Conservation (phyloP, 1,140 invertebrate genomes). For the Lepidurus packardi region DNA sequence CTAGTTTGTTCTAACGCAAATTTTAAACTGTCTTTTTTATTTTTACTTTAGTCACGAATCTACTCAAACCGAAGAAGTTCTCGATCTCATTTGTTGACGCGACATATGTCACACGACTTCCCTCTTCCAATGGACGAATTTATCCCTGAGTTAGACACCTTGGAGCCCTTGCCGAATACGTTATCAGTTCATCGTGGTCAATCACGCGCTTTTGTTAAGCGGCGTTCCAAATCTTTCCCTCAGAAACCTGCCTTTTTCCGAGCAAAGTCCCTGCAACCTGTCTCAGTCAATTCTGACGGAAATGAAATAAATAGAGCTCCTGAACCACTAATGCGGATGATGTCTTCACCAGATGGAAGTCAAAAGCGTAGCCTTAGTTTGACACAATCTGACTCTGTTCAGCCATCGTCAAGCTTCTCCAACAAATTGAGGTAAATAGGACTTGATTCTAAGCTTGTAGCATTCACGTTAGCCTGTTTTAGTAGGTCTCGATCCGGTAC, state of each 20-base stretch:
- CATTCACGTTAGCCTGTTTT: neutral
- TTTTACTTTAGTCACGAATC: neutral
- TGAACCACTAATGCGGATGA: neutral
- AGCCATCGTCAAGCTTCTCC: neutral
- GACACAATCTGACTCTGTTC: conserved; percentile 13
- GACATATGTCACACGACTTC: conserved; percentile 57
- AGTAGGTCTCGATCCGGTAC: neutral
- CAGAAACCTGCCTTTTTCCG: conserved; percentile 39
- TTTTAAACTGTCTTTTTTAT: neutral
- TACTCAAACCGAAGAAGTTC: conserved; percentile 21
- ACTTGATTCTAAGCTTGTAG: neutral
- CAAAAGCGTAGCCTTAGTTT: neutral
- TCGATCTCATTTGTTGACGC: conserved; percentile 39
- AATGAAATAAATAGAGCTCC: neutral
- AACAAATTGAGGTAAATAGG: neutral
- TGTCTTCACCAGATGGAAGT: neutral
- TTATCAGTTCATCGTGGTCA: conserved; percentile 26
- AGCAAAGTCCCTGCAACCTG: conserved; percentile 41
- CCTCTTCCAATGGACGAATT: conserved; percentile 57
- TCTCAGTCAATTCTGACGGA: neutral
- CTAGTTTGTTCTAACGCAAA: neutral
- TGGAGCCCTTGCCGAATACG: conserved; percentile 33
- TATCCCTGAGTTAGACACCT: conserved; percentile 31
- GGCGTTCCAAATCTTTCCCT: neutral
- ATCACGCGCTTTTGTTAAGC: neutral